phyloP scores from a whole-genome alignment of 2,888 invertebrate genomes.

The Aspidiotus destructor region DNA sequence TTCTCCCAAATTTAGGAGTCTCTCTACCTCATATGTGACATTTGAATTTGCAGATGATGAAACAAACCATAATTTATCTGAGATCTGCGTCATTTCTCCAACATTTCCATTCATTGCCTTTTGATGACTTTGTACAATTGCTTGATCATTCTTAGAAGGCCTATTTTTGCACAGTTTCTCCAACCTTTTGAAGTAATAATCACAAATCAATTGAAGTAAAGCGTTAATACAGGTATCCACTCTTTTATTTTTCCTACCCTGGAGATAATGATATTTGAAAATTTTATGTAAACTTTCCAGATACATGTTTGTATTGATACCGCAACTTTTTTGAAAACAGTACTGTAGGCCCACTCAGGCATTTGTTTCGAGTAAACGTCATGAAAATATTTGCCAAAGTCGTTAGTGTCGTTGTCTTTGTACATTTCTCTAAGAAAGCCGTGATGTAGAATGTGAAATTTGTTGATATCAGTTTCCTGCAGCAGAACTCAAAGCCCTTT shows the following conservation, averaged over 20 bases:
- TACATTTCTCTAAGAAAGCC: neutral
- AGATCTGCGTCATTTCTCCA: neutral
- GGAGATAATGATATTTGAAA: constrained; percentile 35
- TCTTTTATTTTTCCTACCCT: constrained; percentile 36
- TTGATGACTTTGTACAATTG: constrained; percentile 6
- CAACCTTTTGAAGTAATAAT: neutral
- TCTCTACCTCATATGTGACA: constrained; percentile 8
- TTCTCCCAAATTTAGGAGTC: constrained; percentile 5
- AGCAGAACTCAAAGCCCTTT: constrained; percentile 17
- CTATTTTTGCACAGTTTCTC: constrained; percentile 12
- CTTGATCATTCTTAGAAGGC: neutral
- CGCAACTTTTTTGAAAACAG: constrained; percentile 35
- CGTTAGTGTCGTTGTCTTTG: constrained; percentile 31
- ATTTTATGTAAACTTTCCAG: constrained; percentile 37
- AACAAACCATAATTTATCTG: neutral
- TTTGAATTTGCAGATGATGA: neutral
- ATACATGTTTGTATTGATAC: constrained; percentile 37
- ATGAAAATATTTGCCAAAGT: constrained; percentile 35
- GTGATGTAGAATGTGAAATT: neutral
- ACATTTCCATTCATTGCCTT: neutral
- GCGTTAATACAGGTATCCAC: constrained; percentile 35
- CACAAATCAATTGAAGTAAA: constrained; percentile 29
- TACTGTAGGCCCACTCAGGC: constrained; percentile 36
- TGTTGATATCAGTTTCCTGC: constrained; percentile 5
- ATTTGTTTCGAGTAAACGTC: constrained; percentile 30